Evolutionary conservation across 2,797 vertebrate genomes (phyloP), one percentile per base, ranked within the genome.

Genomic region (Pseudotriccus pelzelni): DNA sequence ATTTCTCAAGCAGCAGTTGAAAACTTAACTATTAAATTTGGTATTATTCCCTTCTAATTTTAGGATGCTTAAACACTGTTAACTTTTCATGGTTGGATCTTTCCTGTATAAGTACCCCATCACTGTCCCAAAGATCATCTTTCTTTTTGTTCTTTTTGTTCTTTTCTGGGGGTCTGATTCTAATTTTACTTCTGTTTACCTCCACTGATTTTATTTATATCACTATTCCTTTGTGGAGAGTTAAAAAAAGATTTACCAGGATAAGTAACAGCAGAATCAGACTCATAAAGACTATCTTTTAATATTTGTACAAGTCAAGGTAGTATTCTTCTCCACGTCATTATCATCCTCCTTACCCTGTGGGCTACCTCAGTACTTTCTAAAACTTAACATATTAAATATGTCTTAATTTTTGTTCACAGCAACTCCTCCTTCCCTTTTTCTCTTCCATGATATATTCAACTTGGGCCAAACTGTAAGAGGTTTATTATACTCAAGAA

Each of bases 401-500:
- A 7, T 69, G 34, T 36, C 10, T 87, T 77, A 41, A 41, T 86
- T 91, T 86, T 66, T 76, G 18, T 15, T 84, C 91, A 63, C 73
- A 34, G 7, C 28, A 75, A 44, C 55, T 56, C 28, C 7, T 91
- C 32, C 12, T 78, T 76, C 20, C 12, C 24, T 53, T 77, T 87
- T 78, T 72, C 36, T 76, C 12, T 77, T 81, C 19, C 32, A 21
- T 74, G 16, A 73, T 41, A 49, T 41, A 90, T 73, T 92, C 55
- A 75, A 4, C 60, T 63, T 82, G 24, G 73, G 13, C 66, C 59
- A 67, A 52, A 56, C 7, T 0, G 0, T 50, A 81, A 68, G 50
- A 44, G n/a, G 39, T 75, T 91, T 86, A 70, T 95, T 94, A 62
- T 39, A 49, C 27, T 91, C 36, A 82, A 88, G 87, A 96, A 95